Conservation (phyloP, 1,140 invertebrate species). For the Condylostylus longicornis region DNA sequence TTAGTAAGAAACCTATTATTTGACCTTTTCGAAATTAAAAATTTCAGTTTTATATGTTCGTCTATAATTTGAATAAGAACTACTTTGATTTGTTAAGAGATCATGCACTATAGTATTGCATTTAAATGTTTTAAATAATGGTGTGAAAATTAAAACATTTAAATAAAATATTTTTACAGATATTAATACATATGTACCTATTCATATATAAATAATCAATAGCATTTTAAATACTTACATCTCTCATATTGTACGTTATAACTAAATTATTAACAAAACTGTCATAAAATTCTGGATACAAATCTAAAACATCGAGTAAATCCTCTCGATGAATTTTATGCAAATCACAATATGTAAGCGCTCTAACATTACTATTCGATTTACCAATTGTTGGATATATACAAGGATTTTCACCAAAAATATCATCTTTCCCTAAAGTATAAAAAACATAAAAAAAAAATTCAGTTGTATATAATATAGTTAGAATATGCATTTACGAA, state of each 20-base stretch:
- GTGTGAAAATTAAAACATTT: no score
- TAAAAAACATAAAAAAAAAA: background rate
- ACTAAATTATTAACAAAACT: constrained; percentile 87
- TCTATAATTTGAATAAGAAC: no score
- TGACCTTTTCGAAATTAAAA: no score
- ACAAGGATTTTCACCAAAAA: constrained; percentile 97
- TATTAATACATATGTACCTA: no score
- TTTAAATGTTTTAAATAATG: no score
- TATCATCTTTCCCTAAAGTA: constrained; percentile 81
- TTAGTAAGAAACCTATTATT: no score
- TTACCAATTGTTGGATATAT: constrained; percentile 85
- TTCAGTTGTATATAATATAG: background rate
- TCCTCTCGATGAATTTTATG: constrained; percentile 95
- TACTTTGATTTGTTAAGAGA: no score
- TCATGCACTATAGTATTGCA: no score
- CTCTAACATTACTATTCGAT: constrained; percentile 92
- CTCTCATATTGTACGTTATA: constrained; percentile 91
- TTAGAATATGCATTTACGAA: background rate
- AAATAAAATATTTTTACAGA: no score
- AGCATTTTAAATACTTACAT: constrained; percentile 54
- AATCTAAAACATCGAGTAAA: constrained; percentile 87
- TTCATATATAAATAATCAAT: no score
- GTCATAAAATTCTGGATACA: constrained; percentile 93
- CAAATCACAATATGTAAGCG: constrained; percentile 97
- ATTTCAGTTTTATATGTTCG: no score